A percentile compares a stretch with the other conserved stretches of the same genome.
Evolutionary conservation across 2,888 invertebrate species (phyloP).

Genomic region (Macrosiphum euphorbiae): DNA sequence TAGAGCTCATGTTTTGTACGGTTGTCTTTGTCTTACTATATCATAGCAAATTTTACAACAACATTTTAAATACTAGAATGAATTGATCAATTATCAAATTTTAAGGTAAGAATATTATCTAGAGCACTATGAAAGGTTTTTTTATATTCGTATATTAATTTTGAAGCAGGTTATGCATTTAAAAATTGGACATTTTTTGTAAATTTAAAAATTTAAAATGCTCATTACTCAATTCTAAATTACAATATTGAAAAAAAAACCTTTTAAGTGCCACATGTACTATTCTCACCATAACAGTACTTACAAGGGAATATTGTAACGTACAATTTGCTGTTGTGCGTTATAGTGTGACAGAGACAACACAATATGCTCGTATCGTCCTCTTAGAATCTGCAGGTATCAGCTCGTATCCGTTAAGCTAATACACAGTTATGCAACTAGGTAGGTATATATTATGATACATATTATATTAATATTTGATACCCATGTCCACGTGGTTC

Average conservation of each 20-base stretch:
- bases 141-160: not conserved
- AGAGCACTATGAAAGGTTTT: not conserved
- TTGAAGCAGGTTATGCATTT: not conserved
- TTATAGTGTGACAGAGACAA: not conserved
- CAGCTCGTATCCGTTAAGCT: no score
- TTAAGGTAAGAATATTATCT: not conserved
- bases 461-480: no score
- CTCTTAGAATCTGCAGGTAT: no score
- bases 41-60: not conserved
- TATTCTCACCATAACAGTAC: not conserved
- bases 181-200: not conserved
- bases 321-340: not conserved
- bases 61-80: not conserved
- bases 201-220: not conserved
- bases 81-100: not conserved
- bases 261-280: not conserved
- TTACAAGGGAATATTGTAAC: not conserved
- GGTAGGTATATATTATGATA: no score
- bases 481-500: not conserved
- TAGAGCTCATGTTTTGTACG: not conserved
- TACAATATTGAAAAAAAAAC: not conserved
- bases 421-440: no score
- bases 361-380: no score
- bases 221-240: not conserved
- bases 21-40: not conserved